Evolutionary conservation across 1,140 invertebrate genomes (phyloP).

Genomic region (Samia ricini): DNA sequence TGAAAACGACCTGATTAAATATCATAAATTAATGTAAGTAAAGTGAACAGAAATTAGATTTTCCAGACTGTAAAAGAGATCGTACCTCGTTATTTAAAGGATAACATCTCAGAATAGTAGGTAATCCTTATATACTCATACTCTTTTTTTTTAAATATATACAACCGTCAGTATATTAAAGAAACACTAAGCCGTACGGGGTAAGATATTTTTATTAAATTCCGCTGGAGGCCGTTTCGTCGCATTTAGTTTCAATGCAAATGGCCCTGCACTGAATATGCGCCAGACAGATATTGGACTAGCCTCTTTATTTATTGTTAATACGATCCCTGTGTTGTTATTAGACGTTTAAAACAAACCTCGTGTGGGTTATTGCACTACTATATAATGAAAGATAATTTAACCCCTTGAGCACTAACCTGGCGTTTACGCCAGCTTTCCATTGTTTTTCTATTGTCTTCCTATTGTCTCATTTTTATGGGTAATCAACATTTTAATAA

Average conservation of each 20-base stretch:
- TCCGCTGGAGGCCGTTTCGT: constrained; percentile 58
- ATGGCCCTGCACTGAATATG: constrained; percentile 44
- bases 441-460: too few species aligned
- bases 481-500: too few species aligned
- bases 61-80: background rate
- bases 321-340: constrained; percentile 34
- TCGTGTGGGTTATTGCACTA: constrained; percentile 14
- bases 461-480: too few species aligned
- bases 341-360: constrained; percentile 31
- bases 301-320: constrained; percentile 57
- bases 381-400: background rate
- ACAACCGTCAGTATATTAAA: constrained; percentile 25
- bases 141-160: constrained; percentile 20
- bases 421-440: too few species aligned
- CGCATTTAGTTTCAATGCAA: constrained; percentile 53
- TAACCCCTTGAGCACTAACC: background rate
- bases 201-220: constrained; percentile 75
- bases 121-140: constrained; percentile 1
- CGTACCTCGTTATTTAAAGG: background rate
- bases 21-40: background rate
- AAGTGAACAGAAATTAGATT: background rate
- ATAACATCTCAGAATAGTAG: background rate
- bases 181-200: constrained; percentile 43
- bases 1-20: background rate
- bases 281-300: constrained; percentile 64